Evolutionary conservation across 2,888 invertebrate species (phyloP), one percentile per base, ranked within the genome.

Genomic region (Timema podura): DNA sequence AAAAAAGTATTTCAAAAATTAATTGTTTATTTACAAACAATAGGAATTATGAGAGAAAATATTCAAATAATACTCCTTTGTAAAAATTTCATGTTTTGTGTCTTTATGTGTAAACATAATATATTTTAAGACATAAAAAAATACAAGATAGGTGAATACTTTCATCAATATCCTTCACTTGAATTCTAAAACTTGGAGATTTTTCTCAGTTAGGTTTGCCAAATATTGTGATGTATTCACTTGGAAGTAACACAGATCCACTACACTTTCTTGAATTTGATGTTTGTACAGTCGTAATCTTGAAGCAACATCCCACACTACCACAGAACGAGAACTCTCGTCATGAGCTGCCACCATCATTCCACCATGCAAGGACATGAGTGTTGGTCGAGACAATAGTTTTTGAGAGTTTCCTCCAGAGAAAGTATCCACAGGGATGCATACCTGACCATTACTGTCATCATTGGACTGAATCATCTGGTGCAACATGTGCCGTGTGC

Each of bases 331-430:
- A n/a, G 85, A 87, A 68, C 89, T 87, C 79, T 93, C 93, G 71
- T 92, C 88, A 76, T 92, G 89, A 0, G 91, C 91, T 0, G 91
- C 89, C 0, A 92, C 85, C 77, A 91, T 84, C 9, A 86, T 83
- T 10, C 88, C 85, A 5, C 85, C 82, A 0, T 87, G 86, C 0
- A 86, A 78, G 0, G 84, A 81, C 47, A 86, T 80, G 8, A 89
- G 85, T 78, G 87, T 87, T 0, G 89, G 84, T 65, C 88, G 82
- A 0, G 91, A 88, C 80, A 94, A 85, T 0, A 89, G 77, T 1
- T 89, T 87, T 30, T 90, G 89, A 48, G 86, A 83, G 2, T 83
- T 82, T 0, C 93, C 91, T 0, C 91, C 92, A 59, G 85, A 82
- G 73, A 93, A 88, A 0, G 85, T 85, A 61, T 88, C 85, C 57